phyloP scores from a whole-genome alignment of 2,113 vertebrate genomes.

The Ciconia boyciana region DNA sequence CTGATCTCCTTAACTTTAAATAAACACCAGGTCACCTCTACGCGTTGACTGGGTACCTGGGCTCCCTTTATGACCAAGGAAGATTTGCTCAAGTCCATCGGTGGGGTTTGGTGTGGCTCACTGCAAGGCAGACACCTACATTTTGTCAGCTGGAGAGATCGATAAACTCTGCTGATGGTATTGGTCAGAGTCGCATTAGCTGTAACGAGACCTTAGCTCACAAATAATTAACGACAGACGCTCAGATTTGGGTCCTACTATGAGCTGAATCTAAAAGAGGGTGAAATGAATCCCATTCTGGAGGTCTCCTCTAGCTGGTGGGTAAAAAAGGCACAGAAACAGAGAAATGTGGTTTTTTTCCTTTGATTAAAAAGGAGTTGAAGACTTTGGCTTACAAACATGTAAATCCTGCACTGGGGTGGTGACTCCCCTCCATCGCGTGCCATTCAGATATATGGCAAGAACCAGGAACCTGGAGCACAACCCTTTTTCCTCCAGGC shows the following conservation, averaged over 20 bases:
- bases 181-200: accelerated
- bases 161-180: neutral
- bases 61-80: neutral
- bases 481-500: neutral
- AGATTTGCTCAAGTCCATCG: no score
- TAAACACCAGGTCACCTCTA: neutral
- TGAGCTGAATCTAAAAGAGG: neutral
- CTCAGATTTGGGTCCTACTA: neutral
- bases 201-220: neutral
- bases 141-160: neutral
- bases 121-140: no score
- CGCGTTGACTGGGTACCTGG: accelerated
- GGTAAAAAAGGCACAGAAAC: neutral
- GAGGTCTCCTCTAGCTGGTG: neutral
- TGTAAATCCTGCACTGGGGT: neutral
- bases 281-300: accelerated
- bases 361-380: neutral
- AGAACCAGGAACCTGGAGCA: neutral
- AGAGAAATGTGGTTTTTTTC: accelerated
- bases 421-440: accelerated
- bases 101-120: neutral
- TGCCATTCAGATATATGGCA: no score
- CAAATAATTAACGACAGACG: accelerated
- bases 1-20: neutral
- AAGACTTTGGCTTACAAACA: neutral